A percentile compares a stretch with the other conserved stretches of the same genome.
Evolutionary conservation across 2,888 invertebrate genomes (phyloP).

Genomic region (Eurytoma adleriae): DNA sequence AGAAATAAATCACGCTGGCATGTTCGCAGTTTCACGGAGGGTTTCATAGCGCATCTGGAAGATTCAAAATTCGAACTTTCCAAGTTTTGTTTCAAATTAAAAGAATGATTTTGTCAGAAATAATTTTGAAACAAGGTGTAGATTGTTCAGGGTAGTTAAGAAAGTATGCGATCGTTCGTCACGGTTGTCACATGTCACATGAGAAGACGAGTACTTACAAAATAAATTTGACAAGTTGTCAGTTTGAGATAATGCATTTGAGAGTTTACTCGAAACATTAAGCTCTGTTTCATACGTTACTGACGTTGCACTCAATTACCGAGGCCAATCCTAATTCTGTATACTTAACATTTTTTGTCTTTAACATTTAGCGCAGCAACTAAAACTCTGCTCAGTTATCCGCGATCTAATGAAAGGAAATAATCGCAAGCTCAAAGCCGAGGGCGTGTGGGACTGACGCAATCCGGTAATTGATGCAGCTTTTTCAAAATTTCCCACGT

Average conservation of each 20-base stretch:
- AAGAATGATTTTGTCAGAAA: too few relatives aligned
- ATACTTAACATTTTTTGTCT: too few relatives aligned
- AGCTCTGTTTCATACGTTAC: background rate
- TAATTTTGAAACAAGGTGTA: conserved; percentile 14
- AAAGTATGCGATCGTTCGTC: conserved; percentile 16
- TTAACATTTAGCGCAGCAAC: too few relatives aligned
- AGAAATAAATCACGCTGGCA: conserved; percentile 16
- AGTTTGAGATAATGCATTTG: conserved; percentile 27
- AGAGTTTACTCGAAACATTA: background rate
- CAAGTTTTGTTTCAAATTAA: background rate
- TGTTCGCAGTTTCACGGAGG: too few relatives aligned
- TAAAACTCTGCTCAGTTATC: conserved; percentile 2
- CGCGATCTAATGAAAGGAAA: conserved; percentile 27
- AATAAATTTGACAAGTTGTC: conserved; percentile 30
- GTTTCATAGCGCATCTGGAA: background rate
- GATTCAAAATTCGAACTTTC: background rate
- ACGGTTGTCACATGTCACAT: conserved; percentile 14
- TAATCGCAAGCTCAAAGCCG: background rate
- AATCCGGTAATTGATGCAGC: conserved; percentile 8
- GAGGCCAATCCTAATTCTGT: too few relatives aligned
- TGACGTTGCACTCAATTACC: too few relatives aligned
- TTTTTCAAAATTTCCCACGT: conserved; percentile 51
- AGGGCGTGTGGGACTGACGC: background rate
- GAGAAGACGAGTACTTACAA: conserved; percentile 15
- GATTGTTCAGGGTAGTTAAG: conserved; percentile 12